A percentile compares a stretch with the other conserved stretches of the same genome.
These are phyloP conservation scores for Hemithea aestivaria DNA, from an alignment of 2,888 invertebrate genomes.

Conservation along the genomic window DNA sequence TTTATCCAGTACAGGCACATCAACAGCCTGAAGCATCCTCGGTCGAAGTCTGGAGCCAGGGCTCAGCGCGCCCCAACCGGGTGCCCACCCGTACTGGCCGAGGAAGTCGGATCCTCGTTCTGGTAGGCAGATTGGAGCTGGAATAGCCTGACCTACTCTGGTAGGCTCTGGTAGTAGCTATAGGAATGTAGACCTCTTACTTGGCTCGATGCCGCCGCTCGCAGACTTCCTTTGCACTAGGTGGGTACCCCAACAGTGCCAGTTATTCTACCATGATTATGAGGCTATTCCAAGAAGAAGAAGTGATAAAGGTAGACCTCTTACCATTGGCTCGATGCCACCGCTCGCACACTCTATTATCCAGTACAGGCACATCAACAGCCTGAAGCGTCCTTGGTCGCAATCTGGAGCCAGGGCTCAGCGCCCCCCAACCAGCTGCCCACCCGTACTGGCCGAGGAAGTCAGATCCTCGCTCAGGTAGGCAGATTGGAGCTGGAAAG, in stretches of 20 bases:
- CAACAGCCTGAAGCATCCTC: constrained; percentile 93
- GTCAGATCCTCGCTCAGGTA: constrained; percentile 93
- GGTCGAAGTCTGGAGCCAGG: constrained; percentile 92
- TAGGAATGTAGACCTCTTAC: too few relatives aligned
- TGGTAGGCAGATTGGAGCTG: constrained; percentile 93
- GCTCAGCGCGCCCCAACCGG: constrained; percentile 95
- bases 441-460: constrained; percentile 95
- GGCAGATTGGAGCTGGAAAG: constrained; percentile 88
- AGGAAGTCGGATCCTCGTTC: constrained; percentile 93
- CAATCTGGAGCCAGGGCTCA: constrained; percentile 89
- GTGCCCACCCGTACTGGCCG: constrained; percentile 94
- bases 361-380: constrained; percentile 95
- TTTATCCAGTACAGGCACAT: constrained; percentile 96
- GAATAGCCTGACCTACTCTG: too few relatives aligned
- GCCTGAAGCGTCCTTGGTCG: constrained; percentile 94
- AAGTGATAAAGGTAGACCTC: not conserved
- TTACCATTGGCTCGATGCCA: constrained; percentile 82
- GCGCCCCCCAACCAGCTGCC: constrained; percentile 96
- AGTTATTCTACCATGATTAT: too few relatives aligned
- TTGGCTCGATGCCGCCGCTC: too few relatives aligned
- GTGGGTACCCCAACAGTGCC: too few relatives aligned
- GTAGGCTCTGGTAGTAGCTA: too few relatives aligned
- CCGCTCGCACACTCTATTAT: constrained; percentile 86
- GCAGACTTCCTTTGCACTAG: too few relatives aligned
- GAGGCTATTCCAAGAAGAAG: too few relatives aligned